Base-by-base conservation (phyloP, 92 coral and sea anemone genomes). In the Parazoanthus swiftii region DNA sequence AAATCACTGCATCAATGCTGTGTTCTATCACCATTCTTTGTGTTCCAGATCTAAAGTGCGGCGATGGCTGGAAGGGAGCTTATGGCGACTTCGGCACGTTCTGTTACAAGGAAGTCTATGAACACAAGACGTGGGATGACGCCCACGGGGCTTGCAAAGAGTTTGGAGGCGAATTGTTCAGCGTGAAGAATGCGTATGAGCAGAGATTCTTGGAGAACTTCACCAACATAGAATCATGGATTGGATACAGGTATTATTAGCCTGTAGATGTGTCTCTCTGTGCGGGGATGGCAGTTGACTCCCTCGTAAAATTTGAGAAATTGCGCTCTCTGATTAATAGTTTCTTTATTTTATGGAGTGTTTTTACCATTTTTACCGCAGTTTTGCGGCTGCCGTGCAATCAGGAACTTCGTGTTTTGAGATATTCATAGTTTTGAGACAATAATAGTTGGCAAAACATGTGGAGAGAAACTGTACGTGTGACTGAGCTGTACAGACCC, bases 161-260 rank as follows among this genome's bases (percentile, higher is more conserved):
- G 36, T 78, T 92, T 79, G 98, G 98, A 23, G 99, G 98, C 1
- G 97, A 94, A 23, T 86, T 97, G n/a, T 97, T 97, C 90, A 97
- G 99, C 85, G 98, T 97, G 37, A 97, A 92, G 65, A 97, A 97
- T 85, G 99, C 99, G 71, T 97, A 97, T 44, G 99, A 97, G 78
- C 99, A 97, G 88, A 93, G 98, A 46, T 95, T 95, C 88, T 82
- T 95, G 42, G 98, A 95, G 81, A 95, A 95, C 89, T 95, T 95
- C 80, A 95, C 98, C 74, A 90, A 91, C 85, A 90, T 86, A 29
- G 98, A 95, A 66, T 93, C 98, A 2, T 95, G 98, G 98, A 88
- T 95, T 44, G 98, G 98, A 33, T 95, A 95, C 90, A 85, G 86
- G 86, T 83, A 81, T 8, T 33, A 16, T 14, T 14, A 18, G 18